Conservation (phyloP, 2,888 invertebrate species). For the Patella depressa region DNA sequence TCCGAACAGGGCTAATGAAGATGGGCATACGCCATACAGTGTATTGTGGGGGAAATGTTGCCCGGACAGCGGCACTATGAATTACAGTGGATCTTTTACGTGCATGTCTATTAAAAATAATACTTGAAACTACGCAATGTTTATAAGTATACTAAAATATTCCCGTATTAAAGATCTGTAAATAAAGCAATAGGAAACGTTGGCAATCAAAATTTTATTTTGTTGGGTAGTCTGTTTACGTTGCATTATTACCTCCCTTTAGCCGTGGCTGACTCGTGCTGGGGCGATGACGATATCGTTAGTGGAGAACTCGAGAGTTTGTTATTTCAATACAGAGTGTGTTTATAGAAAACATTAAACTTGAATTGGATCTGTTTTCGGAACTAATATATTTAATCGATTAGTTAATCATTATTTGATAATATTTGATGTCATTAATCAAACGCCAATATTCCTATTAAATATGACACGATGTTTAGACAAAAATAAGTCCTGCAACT, state of each 20-base stretch:
- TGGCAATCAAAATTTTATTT: too few relatives aligned
- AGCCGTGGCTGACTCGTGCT: constrained; percentile 4
- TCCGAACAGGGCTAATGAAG: too few relatives aligned
- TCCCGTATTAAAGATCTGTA: too few relatives aligned
- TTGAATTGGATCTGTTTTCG: not conserved
- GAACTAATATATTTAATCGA: constrained; percentile 4
- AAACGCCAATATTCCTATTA: constrained; percentile 3
- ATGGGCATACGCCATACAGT: too few relatives aligned
- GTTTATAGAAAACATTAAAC: constrained; percentile 1
- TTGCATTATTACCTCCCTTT: constrained; percentile 21
- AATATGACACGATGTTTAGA: not conserved
- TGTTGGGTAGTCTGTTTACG: too few relatives aligned
- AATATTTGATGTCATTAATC: not conserved
- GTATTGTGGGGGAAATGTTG: too few relatives aligned
- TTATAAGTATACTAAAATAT: too few relatives aligned
- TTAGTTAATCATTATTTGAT: constrained; percentile 7
- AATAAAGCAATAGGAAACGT: too few relatives aligned
- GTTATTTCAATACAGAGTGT: constrained; percentile 1
- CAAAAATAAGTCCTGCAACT: not conserved
- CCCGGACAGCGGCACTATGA: too few relatives aligned
- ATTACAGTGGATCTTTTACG: too few relatives aligned
- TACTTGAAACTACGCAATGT: too few relatives aligned
- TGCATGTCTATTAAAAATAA: too few relatives aligned
- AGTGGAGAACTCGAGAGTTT: not conserved
- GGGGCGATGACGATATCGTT: not conserved